Conservation (phyloP, 2,797 vertebrate genomes). For the Gymnocypris eckloni region DNA sequence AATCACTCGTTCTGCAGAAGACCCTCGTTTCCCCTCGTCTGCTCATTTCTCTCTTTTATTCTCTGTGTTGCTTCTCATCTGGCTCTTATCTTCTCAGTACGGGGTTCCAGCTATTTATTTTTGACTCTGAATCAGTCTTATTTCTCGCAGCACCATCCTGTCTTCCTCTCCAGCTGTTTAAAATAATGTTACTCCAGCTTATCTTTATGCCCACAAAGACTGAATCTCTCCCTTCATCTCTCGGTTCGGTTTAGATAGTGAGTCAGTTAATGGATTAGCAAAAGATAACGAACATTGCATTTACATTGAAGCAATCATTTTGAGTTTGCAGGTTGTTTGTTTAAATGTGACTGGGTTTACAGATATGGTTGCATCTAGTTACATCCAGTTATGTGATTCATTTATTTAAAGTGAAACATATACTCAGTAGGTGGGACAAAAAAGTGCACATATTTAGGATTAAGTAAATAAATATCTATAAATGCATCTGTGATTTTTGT, state of each 20-base stretch:
- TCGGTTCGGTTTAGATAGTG: background rate
- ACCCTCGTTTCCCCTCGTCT: conserved; percentile 27
- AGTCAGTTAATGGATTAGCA: background rate
- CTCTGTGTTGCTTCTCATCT: conserved; percentile 50
- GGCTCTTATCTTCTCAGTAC: conserved; percentile 31
- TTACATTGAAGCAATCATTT: background rate
- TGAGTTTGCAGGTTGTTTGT: background rate
- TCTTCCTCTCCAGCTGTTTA: background rate
- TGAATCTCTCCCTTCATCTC: background rate
- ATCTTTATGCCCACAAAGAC: background rate
- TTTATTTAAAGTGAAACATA: background rate
- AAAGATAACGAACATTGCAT: background rate
- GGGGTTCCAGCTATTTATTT: conserved; percentile 20
- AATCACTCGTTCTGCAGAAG: conserved; percentile 49
- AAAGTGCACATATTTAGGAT: background rate
- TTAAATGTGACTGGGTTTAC: background rate
- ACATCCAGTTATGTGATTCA: background rate
- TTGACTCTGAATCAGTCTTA: conserved; percentile 18
- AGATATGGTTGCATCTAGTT: too few species aligned
- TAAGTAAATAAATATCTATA: background rate
- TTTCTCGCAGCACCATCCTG: background rate
- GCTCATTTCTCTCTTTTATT: conserved; percentile 54
- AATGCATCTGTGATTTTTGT: background rate
- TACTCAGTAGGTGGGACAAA: too few species aligned
- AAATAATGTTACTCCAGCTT: conserved; percentile 7